Evolutionary conservation across 1,140 invertebrate genomes (phyloP), one percentile per base, ranked within the genome.

Genomic region (Mylabris phalerata): DNA sequence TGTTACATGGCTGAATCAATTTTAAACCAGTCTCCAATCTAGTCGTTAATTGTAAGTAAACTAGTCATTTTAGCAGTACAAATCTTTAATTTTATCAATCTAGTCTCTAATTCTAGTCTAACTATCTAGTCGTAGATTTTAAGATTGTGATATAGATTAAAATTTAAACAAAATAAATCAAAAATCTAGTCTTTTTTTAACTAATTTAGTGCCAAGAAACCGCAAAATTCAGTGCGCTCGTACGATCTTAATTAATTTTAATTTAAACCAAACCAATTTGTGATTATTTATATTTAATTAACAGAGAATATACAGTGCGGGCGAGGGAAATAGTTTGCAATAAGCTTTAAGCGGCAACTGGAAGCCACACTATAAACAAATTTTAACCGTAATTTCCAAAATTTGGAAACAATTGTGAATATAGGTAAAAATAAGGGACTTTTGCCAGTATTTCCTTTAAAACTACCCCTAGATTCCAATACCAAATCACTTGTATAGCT

Each of bases 261-360:
- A 19, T 19, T 19, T 19, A 19, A 19, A 19, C 19, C 19, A 19
- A 19, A 19, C 1, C 19, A 2, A 19, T 19, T 19, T 19, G 19
- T 19, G 19, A 19, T 19, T 19, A 1, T 19, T 19, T 19, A 19
- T 19, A 19, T 19, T 19, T 19, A 19, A 19, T 19, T 19, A 19
- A 19, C 19, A 19, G 19, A 19, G 19, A 19, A 19, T 19, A 19
- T 19, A 61, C 46, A 63, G 71, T 73, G 72, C 71, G 67, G 72
- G 72, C 72, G 65, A 63, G 72, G 70, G 68, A 69, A 66, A 58
- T 63, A 71, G 68, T 71, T 70, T 71, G 72, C 72, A 73, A 73
- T 73, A 73, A 69, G 71, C 71, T 73, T 63, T 57, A 71, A 72
- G 70, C 70, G 50, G 66, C 67, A 71, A 72, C 63, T 70, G 67